These are phyloP conservation scores for Asobara japonica DNA, from an alignment of 1,140 invertebrate genomes.

Conservation along the genomic window DNA sequence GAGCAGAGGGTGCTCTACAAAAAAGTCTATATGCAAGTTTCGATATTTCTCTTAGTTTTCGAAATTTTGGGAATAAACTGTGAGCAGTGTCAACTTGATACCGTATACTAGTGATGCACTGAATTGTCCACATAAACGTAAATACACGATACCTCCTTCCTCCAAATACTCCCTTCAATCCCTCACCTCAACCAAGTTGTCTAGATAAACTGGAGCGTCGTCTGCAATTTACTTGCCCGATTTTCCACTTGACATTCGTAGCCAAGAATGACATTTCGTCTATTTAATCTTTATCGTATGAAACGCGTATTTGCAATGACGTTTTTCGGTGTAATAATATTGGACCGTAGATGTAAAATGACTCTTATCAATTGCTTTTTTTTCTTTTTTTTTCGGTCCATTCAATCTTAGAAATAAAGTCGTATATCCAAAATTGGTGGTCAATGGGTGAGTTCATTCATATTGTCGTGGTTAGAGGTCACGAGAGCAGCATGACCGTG, in stretches of 20 bases:
- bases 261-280: slow-evolving; percentile 34
- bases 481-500: background rate
- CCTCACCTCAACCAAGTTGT: background rate
- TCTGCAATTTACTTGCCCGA: slow-evolving; percentile 49
- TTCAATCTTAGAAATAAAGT: background rate
- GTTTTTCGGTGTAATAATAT: slow-evolving; percentile 2
- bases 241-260: slow-evolving; percentile 60
- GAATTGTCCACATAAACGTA: slow-evolving; percentile 9
- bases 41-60: too few species aligned
- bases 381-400: background rate
- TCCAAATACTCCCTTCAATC: background rate
- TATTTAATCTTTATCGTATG: slow-evolving; percentile 26
- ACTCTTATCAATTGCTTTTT: slow-evolving; percentile 10
- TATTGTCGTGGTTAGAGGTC: background rate
- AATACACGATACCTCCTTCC: background rate
- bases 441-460: too few species aligned
- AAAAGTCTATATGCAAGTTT: too few species aligned
- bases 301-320: slow-evolving; percentile 35
- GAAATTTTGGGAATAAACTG: too few species aligned
- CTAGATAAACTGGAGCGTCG: slow-evolving; percentile 25
- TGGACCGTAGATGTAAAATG: background rate
- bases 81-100: too few species aligned
- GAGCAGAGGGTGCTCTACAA: too few species aligned
- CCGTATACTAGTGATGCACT: too few species aligned
- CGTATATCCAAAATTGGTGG: too few species aligned